phyloP scores from a whole-genome alignment of 2,113 vertebrate species.

The Aphyosemion australe region DNA sequence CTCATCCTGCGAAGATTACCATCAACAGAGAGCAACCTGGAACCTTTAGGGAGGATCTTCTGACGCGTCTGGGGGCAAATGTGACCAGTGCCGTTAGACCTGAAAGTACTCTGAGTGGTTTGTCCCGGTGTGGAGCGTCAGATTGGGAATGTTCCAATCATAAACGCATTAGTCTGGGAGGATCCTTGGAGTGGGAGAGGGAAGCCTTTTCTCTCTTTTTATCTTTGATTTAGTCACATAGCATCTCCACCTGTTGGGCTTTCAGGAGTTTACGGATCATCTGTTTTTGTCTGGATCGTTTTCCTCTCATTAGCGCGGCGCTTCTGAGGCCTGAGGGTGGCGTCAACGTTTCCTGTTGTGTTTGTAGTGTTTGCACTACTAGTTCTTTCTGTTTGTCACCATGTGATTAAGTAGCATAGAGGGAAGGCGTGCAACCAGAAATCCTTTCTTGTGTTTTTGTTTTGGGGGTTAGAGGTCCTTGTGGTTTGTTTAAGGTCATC shows the following conservation, averaged over 20 bases:
- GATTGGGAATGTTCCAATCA: conserved; percentile 12
- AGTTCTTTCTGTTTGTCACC: conserved; percentile 82
- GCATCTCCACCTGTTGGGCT: conserved; percentile 61
- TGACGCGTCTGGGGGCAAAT: conserved; percentile 60
- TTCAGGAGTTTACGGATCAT: conserved; percentile 53
- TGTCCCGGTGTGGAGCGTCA: neutral
- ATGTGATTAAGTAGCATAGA: conserved; percentile 73
- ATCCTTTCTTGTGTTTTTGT: neutral
- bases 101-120: conserved; percentile 42
- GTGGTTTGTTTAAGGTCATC: conserved; percentile 54
- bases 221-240: conserved; percentile 56
- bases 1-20: conserved; percentile 75
- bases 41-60: conserved; percentile 73
- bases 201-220: conserved; percentile 39
- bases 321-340: conserved; percentile 72
- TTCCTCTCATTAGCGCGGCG: conserved; percentile 35
- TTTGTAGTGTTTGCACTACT: conserved; percentile 81
- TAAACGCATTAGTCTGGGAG: conserved; percentile 18
- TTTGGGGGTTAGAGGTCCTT: conserved; percentile 31
- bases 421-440: neutral
- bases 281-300: conserved; percentile 22
- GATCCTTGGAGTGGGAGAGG: conserved; percentile 31
- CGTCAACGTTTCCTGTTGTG: conserved; percentile 68
- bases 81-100: conserved; percentile 41
- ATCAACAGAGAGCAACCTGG: conserved; percentile 50